phyloP scores from a whole-genome alignment of 2,888 invertebrate genomes.

The Amorpha juglandis region DNA sequence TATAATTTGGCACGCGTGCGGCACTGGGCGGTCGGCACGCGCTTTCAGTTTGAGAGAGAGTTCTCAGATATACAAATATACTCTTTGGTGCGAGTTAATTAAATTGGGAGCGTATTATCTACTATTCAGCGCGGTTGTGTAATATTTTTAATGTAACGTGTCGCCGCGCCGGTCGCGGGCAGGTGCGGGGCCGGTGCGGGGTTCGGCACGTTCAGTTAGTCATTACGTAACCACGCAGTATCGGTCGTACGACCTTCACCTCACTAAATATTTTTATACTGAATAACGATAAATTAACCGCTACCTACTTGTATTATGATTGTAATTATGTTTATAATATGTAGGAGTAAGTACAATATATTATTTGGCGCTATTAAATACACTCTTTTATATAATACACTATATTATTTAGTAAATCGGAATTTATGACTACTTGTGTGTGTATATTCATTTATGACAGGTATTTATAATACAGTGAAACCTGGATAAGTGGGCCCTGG shows the following conservation, averaged over 20 bases:
- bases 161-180: background rate
- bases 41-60: too few species aligned
- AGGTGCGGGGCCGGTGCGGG: background rate
- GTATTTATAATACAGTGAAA: too few species aligned
- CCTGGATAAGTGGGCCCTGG: too few species aligned
- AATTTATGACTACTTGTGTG: too few species aligned
- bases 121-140: background rate
- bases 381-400: too few species aligned
- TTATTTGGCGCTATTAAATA: too few species aligned
- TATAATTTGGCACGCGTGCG: background rate
- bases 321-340: too few species aligned
- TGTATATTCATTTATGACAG: too few species aligned
- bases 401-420: too few species aligned
- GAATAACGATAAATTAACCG: conserved; percentile 26
- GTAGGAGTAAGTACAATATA: too few species aligned
- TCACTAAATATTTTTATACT: conserved; percentile 29
- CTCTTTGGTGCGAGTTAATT: background rate
- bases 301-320: background rate
- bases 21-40: background rate
- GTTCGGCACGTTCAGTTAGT: background rate
- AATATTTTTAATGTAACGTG: background rate
- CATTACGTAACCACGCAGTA: conserved; percentile 13
- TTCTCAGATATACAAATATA: too few species aligned
- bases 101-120: background rate
- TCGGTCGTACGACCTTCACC: conserved; percentile 25